Evolutionary conservation across 2,888 invertebrate genomes (phyloP).

Genomic region (Tribolium freemani): DNA sequence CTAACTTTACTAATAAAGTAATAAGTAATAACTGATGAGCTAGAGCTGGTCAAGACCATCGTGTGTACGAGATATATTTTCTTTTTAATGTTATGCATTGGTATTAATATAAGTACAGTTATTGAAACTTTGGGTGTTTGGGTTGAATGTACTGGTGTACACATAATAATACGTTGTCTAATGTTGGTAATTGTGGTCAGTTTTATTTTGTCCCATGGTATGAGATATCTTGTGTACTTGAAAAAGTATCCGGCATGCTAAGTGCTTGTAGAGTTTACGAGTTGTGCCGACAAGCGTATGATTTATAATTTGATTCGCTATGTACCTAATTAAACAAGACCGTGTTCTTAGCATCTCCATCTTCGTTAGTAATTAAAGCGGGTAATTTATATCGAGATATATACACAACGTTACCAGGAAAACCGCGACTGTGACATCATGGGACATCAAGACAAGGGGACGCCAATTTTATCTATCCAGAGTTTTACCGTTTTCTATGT

Average conservation of each 20-base stretch:
- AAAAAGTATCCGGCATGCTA: slow-evolving; percentile 9
- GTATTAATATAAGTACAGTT: too few relatives aligned
- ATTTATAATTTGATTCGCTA: slow-evolving; percentile 53
- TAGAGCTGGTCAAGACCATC: too few relatives aligned
- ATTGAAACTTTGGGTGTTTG: background rate
- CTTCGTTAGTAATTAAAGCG: slow-evolving; percentile 58
- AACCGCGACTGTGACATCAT: slow-evolving; percentile 43
- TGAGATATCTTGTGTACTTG: slow-evolving; percentile 11
- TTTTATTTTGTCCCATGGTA: background rate
- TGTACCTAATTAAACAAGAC: slow-evolving; percentile 57
- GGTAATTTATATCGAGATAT: slow-evolving; percentile 59
- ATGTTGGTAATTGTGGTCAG: background rate
- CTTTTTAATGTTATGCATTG: too few relatives aligned
- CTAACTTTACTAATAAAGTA: too few relatives aligned
- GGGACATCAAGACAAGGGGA: slow-evolving; percentile 46
- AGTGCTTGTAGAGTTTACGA: slow-evolving; percentile 39
- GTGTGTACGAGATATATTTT: too few relatives aligned
- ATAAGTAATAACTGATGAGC: too few relatives aligned
- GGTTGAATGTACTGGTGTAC: background rate
- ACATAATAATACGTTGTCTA: background rate
- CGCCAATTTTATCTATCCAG: slow-evolving; percentile 42
- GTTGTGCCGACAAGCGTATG: slow-evolving; percentile 52
- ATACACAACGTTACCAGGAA: slow-evolving; percentile 53
- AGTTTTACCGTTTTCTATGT: slow-evolving; percentile 40
- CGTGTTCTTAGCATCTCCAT: slow-evolving; percentile 48